phyloP scores from a whole-genome alignment of 2,113 vertebrate species.

The Acanthochromis polyacanthus region DNA sequence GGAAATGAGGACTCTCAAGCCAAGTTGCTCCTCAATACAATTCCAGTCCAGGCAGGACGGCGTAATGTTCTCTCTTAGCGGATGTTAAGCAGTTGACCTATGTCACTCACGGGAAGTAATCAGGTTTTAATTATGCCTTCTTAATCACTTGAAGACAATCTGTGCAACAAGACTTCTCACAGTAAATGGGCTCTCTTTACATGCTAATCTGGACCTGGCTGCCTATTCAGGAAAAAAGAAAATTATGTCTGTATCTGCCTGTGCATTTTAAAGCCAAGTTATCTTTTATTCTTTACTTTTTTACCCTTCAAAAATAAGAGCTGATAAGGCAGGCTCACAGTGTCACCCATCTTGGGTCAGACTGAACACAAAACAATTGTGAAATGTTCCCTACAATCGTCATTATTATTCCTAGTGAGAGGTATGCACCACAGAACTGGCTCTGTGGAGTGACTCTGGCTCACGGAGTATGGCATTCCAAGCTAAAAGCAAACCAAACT shows the following conservation, averaged over 20 bases:
- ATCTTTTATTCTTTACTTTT: neutral
- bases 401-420: slow-evolving; percentile 77
- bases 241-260: neutral
- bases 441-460: slow-evolving; percentile 79
- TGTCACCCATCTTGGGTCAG: slow-evolving; percentile 68
- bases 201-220: slow-evolving; percentile 45
- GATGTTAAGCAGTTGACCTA: slow-evolving; percentile 67
- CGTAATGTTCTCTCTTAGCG: slow-evolving; percentile 37
- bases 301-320: neutral
- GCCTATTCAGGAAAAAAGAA: slow-evolving; percentile 20
- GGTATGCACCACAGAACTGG: slow-evolving; percentile 80
- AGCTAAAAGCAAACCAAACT: slow-evolving; percentile 87
- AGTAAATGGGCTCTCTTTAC: slow-evolving; percentile 58
- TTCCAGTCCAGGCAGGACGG: slow-evolving; percentile 25
- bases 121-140: slow-evolving; percentile 77
- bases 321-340: slow-evolving; percentile 5
- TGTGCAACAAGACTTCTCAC: slow-evolving; percentile 54
- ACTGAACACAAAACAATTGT: slow-evolving; percentile 60
- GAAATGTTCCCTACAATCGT: slow-evolving; percentile 71
- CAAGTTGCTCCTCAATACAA: slow-evolving; percentile 37
- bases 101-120: slow-evolving; percentile 66
- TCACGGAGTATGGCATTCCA: slow-evolving; percentile 84
- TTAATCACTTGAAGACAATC: slow-evolving; percentile 81
- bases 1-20: slow-evolving; percentile 44
- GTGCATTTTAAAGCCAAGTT: neutral